Evolutionary conservation across 2,888 invertebrate genomes (phyloP).

Genomic region (Erebia ligea): DNA sequence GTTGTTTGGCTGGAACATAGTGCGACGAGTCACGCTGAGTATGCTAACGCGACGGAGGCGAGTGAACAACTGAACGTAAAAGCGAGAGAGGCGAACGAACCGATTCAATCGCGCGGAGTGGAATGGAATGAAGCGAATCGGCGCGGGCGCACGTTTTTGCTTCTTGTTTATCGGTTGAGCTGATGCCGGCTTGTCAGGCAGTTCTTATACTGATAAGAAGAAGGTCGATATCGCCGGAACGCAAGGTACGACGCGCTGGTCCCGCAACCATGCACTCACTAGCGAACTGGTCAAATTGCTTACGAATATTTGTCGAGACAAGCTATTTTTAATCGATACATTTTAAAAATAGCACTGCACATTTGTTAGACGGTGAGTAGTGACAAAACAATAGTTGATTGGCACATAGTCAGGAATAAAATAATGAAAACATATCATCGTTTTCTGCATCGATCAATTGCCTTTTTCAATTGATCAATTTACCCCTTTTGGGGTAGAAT

Average conservation of each 20-base stretch:
- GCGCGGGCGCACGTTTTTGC: slow-evolving; percentile 82
- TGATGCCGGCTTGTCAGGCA: slow-evolving; percentile 53
- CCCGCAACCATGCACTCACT: slow-evolving; percentile 50
- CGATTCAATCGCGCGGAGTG: slow-evolving; percentile 65
- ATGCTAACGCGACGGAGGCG: slow-evolving; percentile 72
- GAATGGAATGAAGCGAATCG: slow-evolving; percentile 73
- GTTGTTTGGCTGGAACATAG: slow-evolving; percentile 79
- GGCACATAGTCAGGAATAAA: slow-evolving; percentile 32
- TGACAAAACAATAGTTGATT: slow-evolving; percentile 52
- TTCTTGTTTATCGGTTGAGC: slow-evolving; percentile 73
- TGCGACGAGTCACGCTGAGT: slow-evolving; percentile 68
- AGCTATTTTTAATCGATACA: slow-evolving; percentile 70
- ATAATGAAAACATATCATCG: slow-evolving; percentile 17
- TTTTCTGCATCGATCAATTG: no score
- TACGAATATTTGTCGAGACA: slow-evolving; percentile 66
- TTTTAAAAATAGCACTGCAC: slow-evolving; percentile 70
- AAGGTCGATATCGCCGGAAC: slow-evolving; percentile 67
- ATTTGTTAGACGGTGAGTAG: slow-evolving; percentile 60
- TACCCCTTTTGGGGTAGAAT: no score
- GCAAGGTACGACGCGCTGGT: slow-evolving; percentile 49
- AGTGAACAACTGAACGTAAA: slow-evolving; percentile 74
- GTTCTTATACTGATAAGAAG: slow-evolving; percentile 74
- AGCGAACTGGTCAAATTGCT: slow-evolving; percentile 38
- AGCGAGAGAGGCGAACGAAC: slow-evolving; percentile 65
- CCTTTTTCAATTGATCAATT: no score